Percentiles rank a stretch among this genome's conserved stretches.
These are phyloP conservation scores for Zygogramma bicolorata DNA, from an alignment of 2,888 invertebrate species.

Conservation along the genomic window DNA sequence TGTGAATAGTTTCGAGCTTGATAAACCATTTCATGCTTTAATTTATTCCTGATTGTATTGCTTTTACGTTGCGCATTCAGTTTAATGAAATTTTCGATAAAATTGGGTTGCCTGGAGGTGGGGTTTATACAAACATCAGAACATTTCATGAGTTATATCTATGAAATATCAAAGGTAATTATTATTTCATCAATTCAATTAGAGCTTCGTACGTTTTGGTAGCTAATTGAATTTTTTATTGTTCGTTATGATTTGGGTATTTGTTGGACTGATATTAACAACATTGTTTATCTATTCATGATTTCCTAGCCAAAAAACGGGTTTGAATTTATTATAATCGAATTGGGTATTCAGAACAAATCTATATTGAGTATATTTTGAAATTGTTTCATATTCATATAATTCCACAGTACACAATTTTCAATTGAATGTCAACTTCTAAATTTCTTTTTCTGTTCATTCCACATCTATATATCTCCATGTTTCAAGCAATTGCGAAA, in stretches of 20 bases:
- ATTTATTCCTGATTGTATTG: slow-evolving; percentile 7
- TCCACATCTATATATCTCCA: no score
- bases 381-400: no score
- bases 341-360: no score
- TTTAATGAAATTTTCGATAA: slow-evolving; percentile 8
- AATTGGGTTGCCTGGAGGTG: slow-evolving; percentile 2
- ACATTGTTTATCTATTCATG: not conserved
- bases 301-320: not conserved
- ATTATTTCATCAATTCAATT: slow-evolving; percentile 3
- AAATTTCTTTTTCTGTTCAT: no score
- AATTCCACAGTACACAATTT: no score
- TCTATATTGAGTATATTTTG: no score
- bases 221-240: not conserved
- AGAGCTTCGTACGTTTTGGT: not conserved
- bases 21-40: slow-evolving; percentile 2
- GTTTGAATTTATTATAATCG: not conserved
- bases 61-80: slow-evolving; percentile 8
- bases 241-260: not conserved
- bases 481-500: no score
- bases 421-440: no score
- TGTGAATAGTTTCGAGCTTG: slow-evolving; percentile 2
- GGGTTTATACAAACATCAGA: not conserved
- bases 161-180: slow-evolving; percentile 6
- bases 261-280: not conserved
- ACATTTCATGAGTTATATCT: not conserved